Conservation (phyloP, 2,113 vertebrate genomes). For the Crotalus viridis region DNA sequence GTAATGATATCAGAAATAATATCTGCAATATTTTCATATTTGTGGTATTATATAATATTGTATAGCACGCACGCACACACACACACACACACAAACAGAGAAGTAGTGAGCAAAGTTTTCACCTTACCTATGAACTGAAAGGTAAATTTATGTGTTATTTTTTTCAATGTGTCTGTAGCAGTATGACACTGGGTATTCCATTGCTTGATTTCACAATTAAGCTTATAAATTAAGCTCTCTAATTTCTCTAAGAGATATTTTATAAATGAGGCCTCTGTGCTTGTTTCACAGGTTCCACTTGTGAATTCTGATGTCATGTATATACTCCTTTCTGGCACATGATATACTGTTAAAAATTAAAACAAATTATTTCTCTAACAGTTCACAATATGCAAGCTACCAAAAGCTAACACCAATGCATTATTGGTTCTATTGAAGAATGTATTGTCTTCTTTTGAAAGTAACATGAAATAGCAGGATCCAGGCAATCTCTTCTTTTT, state of each 20-base stretch:
- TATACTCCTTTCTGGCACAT: slow-evolving; percentile 23
- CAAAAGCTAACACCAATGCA: background rate
- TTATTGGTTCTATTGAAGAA: background rate
- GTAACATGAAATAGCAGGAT: background rate
- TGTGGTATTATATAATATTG: background rate
- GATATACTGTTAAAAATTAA: slow-evolving; percentile 26
- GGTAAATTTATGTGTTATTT: background rate
- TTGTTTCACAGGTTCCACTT: slow-evolving; percentile 27
- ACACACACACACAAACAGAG: background rate
- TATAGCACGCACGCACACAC: background rate
- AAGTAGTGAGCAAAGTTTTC: background rate
- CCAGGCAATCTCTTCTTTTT: no score
- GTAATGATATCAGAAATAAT: background rate
- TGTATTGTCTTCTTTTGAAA: background rate
- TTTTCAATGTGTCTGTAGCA: background rate
- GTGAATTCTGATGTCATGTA: slow-evolving; percentile 22
- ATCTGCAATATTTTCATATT: background rate
- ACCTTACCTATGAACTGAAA: slow-evolving; percentile 22
- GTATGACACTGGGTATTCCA: background rate
- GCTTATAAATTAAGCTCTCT: background rate
- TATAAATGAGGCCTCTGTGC: background rate
- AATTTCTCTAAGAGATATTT: slow-evolving; percentile 12
- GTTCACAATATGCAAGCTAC: background rate
- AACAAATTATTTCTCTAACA: background rate
- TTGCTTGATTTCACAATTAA: background rate